Evolutionary conservation across 2,113 vertebrate genomes (phyloP).

Genomic region (Centrocercus urophasianus): DNA sequence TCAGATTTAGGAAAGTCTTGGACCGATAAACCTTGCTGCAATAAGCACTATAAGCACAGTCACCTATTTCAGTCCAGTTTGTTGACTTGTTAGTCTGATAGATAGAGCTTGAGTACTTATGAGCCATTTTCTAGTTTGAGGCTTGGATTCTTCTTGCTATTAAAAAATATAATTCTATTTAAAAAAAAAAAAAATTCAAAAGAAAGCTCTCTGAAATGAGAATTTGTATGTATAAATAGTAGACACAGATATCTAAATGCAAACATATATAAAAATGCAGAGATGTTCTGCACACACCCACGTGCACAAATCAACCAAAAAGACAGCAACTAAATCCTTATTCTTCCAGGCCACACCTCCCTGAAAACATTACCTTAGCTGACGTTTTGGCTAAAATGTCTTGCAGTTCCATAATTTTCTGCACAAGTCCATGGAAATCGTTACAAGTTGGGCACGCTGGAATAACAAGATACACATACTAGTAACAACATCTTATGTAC

Average conservation of each 20-base stretch:
- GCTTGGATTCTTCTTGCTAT: slow-evolving; percentile 21
- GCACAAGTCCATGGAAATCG: slow-evolving; percentile 97
- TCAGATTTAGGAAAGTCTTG: background rate
- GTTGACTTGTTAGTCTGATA: slow-evolving; percentile 24
- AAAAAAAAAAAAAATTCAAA: background rate
- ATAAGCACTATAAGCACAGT: background rate
- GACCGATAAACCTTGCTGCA: background rate
- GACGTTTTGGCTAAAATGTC: slow-evolving; percentile 98
- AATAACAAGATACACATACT: slow-evolving; percentile 45
- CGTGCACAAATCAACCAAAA: background rate
- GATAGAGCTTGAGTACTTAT: slow-evolving; percentile 23
- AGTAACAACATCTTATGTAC: background rate
- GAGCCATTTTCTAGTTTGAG: background rate
- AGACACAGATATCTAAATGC: background rate
- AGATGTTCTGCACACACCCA: background rate
- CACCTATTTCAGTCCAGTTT: slow-evolving; percentile 21
- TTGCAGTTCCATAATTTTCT: slow-evolving; percentile 99
- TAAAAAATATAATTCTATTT: background rate
- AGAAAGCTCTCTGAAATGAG: background rate
- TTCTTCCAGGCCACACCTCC: background rate
- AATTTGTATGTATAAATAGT: background rate
- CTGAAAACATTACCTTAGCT: slow-evolving; percentile 88
- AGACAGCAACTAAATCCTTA: background rate
- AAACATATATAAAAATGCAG: background rate
- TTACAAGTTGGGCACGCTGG: slow-evolving; percentile 97